Percentiles rank a stretch among this genome's conserved stretches.
These are phyloP conservation scores for Cerastis leucographa DNA, from an alignment of 2,888 invertebrate species.

Conservation along the genomic window DNA sequence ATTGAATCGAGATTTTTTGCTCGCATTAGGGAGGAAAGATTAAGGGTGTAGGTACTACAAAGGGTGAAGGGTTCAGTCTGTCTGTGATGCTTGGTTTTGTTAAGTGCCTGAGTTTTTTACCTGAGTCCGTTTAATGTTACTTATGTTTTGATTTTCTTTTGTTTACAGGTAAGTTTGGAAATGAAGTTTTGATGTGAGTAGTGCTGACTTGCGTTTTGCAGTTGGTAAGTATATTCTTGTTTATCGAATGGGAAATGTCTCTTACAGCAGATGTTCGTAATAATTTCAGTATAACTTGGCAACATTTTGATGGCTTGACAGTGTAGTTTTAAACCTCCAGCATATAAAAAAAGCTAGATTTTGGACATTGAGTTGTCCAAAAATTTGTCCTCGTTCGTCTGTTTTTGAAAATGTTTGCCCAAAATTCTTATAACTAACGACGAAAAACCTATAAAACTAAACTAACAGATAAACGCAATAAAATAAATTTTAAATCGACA, in stretches of 20 bases:
- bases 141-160: conserved; percentile 47
- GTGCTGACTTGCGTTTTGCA: background rate
- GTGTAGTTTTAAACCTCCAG: background rate
- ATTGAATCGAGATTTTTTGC: conserved; percentile 72
- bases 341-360: background rate
- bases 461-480: conserved; percentile 39
- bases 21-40: conserved; percentile 65
- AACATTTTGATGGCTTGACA: background rate
- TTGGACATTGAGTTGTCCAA: background rate
- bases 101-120: conserved; percentile 51
- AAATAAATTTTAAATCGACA: conserved; percentile 62
- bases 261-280: background rate
- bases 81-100: conserved; percentile 66
- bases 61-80: conserved; percentile 68
- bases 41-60: conserved; percentile 69
- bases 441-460: conserved; percentile 47
- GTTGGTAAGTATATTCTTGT: conserved; percentile 20
- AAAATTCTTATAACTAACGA: conserved; percentile 13
- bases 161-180: conserved; percentile 58
- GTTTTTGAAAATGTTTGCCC: background rate
- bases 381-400: background rate
- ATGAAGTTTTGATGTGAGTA: background rate
- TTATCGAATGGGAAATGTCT: background rate
- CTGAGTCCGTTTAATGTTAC: conserved; percentile 27
- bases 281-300: background rate